Evolutionary conservation across 2,797 vertebrate species (phyloP), one percentile per base, ranked within the genome.

Genomic region (Peromyscus nudipes): DNA sequence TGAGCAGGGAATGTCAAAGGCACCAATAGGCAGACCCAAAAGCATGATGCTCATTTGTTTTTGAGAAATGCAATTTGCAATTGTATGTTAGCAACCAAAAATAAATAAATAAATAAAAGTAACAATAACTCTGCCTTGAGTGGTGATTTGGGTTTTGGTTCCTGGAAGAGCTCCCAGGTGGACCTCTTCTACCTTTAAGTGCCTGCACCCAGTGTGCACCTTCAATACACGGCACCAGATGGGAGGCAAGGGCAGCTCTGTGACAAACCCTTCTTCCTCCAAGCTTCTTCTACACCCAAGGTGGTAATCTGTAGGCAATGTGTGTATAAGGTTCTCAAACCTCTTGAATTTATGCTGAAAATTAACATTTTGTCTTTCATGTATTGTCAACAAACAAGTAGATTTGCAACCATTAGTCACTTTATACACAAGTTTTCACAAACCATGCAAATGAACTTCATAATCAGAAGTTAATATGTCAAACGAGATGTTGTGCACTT

Each of bases 111-210:
- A 75, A n/a, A 69, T n/a, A 75, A 40, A 64, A 16, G 90, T 43
- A 73, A 65, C 0, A 8, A 4, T 19, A n/a, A 37, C 5, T 9
- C 3, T 3, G 0, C 21, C 46, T 1, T 27, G 5, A 13, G 23
- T 0, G 25, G 16, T 7, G 52, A 23, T 6, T 21, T 31, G 3
- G 46, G n/a, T 4, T 82, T 31, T 4, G 46, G 34, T 6, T 67
- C 37, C 46, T 19, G 23, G 55, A 80, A 65, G 25, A 55, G 43
- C 8, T 46, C 37, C 29, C 23, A 23, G 19, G 40, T 37, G 1
- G 34, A 12, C 3, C 23, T 9, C 6, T 31, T 19, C 60, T 27
- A 46, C 27, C 4, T 67, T 29, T 29, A 4, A 4, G 55, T 25
- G 4, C 29, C 34, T 17, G 31, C 2, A 62, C 3, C 25, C 23